Base-by-base conservation (phyloP, 2,888 invertebrate genomes). In the Hirudinaria manillensis region DNA sequence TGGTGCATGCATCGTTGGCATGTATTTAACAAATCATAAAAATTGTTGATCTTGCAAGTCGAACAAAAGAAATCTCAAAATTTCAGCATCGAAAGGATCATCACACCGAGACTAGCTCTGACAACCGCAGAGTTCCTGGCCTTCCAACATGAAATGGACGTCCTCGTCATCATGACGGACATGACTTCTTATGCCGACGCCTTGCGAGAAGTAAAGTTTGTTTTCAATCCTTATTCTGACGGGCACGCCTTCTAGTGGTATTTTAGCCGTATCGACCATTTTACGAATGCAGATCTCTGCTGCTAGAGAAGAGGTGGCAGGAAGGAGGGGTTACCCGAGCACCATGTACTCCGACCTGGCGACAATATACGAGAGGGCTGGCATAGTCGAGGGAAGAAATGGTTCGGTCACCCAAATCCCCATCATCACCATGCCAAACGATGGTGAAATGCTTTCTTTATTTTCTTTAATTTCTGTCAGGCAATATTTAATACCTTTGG, bases 311-410 rank as follows among this genome's bases (percentile, higher is more conserved):
- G 99, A 99, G 87, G 94, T 99, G 81, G 99, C 99, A 86, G 99
- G 99, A 83, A 93, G 99, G 87, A 92, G 99, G 89, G 99, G 99
- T 91, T 99, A 99, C 89, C 93, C 93, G 51, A 91, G 99, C 90
- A 99, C 99, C 91, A 99, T 99, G 99, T 99, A 99, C 95, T 99
- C 99, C 76, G 98, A 99, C 91, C 91, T 99, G 90, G 99, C 99
- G 78, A 99, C 98, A 24, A 98, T 99, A 86, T 99, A 99, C 87
- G 99, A 99, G 88, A 90, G 98, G 81, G 99, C 99, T 81, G 99
- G 99, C 56, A 93, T 99, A 85, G 98, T 99, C 34, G 97, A 99
- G 86, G 99, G 99, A 75, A 90, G 99, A 82, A 96, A 95, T 86
- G 98, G 98, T 32, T 98, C 99, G 80, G 99, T 99, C 87, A 99